Percentiles rank a stretch among this genome's conserved stretches.
phyloP scores from a whole-genome alignment of 2,888 invertebrate genomes.

The Theretra japonica region DNA sequence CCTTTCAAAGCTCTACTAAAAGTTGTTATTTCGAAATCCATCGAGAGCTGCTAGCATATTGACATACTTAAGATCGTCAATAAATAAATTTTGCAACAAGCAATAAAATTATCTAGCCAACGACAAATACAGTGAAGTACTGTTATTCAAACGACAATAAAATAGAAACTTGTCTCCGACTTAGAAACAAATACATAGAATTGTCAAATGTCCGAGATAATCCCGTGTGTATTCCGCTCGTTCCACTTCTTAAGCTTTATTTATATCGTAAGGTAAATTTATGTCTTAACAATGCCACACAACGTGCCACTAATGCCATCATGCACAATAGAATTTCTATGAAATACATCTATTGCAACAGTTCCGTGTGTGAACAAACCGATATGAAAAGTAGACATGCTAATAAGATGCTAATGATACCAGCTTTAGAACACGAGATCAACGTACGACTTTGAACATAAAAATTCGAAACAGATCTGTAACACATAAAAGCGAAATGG shows the following conservation, averaged over 20 bases:
- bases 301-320: constrained; percentile 28
- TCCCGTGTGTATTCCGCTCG: constrained; percentile 19
- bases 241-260: constrained; percentile 25
- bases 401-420: constrained; percentile 48
- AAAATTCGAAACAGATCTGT: constrained; percentile 34
- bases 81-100: constrained; percentile 12
- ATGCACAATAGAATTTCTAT: constrained; percentile 29
- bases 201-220: constrained; percentile 15
- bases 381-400: constrained; percentile 45
- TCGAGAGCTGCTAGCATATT: neutral
- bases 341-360: constrained; percentile 36
- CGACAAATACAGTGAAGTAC: constrained; percentile 8
- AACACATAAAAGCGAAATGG: constrained; percentile 36
- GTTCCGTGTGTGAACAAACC: constrained; percentile 45
- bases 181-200: constrained; percentile 25
- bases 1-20: neutral
- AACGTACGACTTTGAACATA: constrained; percentile 41
- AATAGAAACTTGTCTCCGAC: constrained; percentile 20
- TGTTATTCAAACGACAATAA: constrained; percentile 17
- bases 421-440: constrained; percentile 44
- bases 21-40: neutral
- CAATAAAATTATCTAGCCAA: constrained; percentile 13
- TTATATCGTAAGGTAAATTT: constrained; percentile 31
- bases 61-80: neutral
- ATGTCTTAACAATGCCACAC: constrained; percentile 32